Conservation (phyloP, 2,797 vertebrate species). For the Antennarius maculatus region DNA sequence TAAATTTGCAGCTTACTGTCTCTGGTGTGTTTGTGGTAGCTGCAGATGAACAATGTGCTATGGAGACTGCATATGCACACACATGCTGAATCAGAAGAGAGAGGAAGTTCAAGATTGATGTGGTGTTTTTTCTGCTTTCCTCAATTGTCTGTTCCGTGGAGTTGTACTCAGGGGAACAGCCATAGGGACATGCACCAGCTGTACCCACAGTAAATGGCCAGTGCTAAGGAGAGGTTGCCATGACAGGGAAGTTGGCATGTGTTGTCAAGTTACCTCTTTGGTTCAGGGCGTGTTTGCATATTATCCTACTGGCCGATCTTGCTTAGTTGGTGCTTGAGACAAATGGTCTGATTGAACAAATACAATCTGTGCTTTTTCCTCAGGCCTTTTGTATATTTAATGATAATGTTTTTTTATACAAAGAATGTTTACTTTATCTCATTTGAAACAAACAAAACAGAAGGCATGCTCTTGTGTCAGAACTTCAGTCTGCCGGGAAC, state of each 20-base stretch:
- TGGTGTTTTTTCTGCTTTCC: background rate
- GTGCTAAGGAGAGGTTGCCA: constrained; percentile 64
- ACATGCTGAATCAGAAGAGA: constrained; percentile 18
- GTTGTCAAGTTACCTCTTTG: constrained; percentile 52
- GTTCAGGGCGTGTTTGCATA: constrained; percentile 54
- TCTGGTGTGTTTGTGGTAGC: constrained; percentile 32
- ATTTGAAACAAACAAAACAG: background rate
- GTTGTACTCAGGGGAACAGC: constrained; percentile 38
- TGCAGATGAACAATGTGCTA: background rate
- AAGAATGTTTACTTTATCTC: background rate
- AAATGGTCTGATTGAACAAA: constrained; percentile 8
- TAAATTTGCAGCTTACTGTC: constrained; percentile 28
- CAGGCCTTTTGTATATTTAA: background rate
- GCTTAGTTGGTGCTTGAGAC: constrained; percentile 17
- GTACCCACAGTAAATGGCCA: constrained; percentile 56
- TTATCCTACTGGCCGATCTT: constrained; percentile 49
- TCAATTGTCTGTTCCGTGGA: constrained; percentile 45
- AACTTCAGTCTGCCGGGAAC: background rate
- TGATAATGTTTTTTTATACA: background rate
- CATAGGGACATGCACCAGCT: constrained; percentile 67
- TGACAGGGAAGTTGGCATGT: constrained; percentile 56
- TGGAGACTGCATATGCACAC: constrained; percentile 37
- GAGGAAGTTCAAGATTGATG: constrained; percentile 14
- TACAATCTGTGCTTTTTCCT: constrained; percentile 1
- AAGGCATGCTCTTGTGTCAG: constrained; percentile 5